Conservation (phyloP, 2,888 invertebrate species). For the Sphaerolaimus hirsutus region DNA sequence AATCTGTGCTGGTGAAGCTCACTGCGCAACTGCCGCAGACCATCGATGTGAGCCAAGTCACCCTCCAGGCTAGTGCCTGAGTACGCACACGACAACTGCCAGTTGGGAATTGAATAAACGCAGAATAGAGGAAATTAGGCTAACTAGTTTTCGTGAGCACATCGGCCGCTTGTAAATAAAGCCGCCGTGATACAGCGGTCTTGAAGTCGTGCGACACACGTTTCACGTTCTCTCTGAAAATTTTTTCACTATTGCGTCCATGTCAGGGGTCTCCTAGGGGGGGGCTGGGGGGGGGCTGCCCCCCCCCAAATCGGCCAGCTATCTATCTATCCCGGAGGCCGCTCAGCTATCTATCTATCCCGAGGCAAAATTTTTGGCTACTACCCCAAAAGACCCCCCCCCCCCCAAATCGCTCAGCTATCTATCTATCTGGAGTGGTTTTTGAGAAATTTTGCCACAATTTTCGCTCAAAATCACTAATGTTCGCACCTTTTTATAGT, state of each 20-base stretch:
- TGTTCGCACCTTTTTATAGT: too few relatives aligned
- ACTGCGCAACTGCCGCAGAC: conserved; percentile 51
- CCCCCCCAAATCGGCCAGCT: neutral
- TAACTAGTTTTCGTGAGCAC: conserved; percentile 38
- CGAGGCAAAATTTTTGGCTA: too few relatives aligned
- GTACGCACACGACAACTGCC: too few relatives aligned
- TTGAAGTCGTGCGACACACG: conserved; percentile 46
- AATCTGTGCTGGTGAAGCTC: too few relatives aligned
- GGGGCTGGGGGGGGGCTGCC: neutral
- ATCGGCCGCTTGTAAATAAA: conserved; percentile 45
- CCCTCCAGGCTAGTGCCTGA: conserved; percentile 45
- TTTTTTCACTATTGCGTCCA: neutral
- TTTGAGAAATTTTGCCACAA: too few relatives aligned
- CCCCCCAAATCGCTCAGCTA: too few relatives aligned
- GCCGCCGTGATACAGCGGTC: conserved; percentile 42
- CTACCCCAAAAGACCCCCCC: too few relatives aligned
- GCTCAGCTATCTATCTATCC: too few relatives aligned
- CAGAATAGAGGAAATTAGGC: neutral
- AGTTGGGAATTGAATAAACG: too few relatives aligned
- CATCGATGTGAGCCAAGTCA: conserved; percentile 54
- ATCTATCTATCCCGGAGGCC: too few relatives aligned
- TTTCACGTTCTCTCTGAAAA: conserved; percentile 44
- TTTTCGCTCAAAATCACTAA: too few relatives aligned
- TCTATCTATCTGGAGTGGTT: too few relatives aligned
- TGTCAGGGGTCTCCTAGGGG: neutral